phyloP scores from a whole-genome alignment of 2,113 vertebrate species.

The Epinephelus cyanopodus region DNA sequence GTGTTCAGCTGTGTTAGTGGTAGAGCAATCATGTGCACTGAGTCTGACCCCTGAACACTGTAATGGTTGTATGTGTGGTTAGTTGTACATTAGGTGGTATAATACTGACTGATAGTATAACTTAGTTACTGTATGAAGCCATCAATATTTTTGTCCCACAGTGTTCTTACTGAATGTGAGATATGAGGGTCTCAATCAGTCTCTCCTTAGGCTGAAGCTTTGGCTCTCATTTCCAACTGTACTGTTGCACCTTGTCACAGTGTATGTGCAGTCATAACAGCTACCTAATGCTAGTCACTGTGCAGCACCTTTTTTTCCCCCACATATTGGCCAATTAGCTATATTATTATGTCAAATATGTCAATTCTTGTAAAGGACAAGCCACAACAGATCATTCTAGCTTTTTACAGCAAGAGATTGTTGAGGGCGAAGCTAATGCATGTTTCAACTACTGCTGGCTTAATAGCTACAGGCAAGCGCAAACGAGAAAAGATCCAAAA shows the following conservation, averaged over 20 bases:
- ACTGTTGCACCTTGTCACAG: neutral
- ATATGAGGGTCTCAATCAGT: neutral
- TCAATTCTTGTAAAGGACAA: too few relatives aligned
- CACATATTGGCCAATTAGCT: too few relatives aligned
- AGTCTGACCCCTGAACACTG: neutral
- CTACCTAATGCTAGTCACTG: too few relatives aligned
- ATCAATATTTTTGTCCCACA: neutral
- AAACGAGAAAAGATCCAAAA: too few relatives aligned
- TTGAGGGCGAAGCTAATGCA: too few relatives aligned
- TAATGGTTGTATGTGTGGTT: neutral
- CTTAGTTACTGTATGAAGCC: neutral
- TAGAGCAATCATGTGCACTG: neutral
- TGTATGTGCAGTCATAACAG: neutral
- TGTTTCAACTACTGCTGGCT: too few relatives aligned
- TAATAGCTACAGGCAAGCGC: too few relatives aligned
- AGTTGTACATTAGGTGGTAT: neutral
- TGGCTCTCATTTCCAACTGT: neutral
- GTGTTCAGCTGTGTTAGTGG: neutral
- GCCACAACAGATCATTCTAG: too few relatives aligned
- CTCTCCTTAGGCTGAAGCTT: neutral
- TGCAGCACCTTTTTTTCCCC: too few relatives aligned
- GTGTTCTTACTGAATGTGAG: neutral
- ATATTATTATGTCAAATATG: too few relatives aligned
- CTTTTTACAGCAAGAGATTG: too few relatives aligned
- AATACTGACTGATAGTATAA: neutral